phyloP scores from a whole-genome alignment of 1,140 invertebrate genomes.

The Polypedilum pembai region DNA sequence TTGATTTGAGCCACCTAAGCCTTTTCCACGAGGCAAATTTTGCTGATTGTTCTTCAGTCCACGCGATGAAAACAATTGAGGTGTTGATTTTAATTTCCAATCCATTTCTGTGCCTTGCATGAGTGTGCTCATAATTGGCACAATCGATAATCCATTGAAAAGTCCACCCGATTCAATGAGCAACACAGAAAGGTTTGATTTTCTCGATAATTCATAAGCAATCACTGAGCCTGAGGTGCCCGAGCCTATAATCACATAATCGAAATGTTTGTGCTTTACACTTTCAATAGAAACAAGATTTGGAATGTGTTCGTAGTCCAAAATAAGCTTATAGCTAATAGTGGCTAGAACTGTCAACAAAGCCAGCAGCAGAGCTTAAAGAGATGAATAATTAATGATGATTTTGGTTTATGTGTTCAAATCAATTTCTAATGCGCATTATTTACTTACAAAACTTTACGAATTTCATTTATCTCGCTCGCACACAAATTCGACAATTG shows the following conservation, averaged over 20 bases:
- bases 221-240: constrained; percentile 74
- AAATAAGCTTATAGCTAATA: background rate
- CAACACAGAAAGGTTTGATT: constrained; percentile 52
- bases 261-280: background rate
- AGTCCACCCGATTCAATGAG: constrained; percentile 64
- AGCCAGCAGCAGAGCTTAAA: background rate
- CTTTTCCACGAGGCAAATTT: constrained; percentile 57
- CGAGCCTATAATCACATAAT: constrained; percentile 53
- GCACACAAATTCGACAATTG: background rate
- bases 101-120: constrained; percentile 56
- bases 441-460: background rate
- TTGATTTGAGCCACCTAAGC: constrained; percentile 61
- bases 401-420: no score
- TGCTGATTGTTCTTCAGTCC: constrained; percentile 53
- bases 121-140: constrained; percentile 57
- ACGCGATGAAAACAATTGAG: constrained; percentile 57
- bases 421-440: background rate
- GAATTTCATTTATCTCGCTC: background rate
- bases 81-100: constrained; percentile 54
- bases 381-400: constrained; percentile 20
- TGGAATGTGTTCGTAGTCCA: constrained; percentile 8
- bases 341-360: background rate
- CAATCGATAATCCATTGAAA: constrained; percentile 52
- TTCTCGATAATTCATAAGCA: constrained; percentile 57
- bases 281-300: background rate